Evolutionary conservation across 2,113 vertebrate genomes (phyloP).

Genomic region (Leptodactylus fuscus): DNA sequence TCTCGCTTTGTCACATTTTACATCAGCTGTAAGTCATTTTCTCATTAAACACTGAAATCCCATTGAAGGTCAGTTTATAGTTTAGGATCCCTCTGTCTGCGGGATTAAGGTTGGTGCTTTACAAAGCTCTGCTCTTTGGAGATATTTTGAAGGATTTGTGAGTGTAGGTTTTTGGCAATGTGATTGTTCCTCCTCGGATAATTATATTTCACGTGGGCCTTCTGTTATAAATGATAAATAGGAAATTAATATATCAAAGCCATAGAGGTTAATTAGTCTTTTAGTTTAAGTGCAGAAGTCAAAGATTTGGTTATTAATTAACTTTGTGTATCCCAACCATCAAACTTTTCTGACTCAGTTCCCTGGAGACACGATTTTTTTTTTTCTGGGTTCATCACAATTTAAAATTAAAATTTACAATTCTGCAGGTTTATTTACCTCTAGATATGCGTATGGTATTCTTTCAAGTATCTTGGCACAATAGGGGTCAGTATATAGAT

Average conservation of each 20-base stretch:
- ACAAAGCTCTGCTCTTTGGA: conserved; percentile 39
- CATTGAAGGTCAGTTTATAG: conserved; percentile 46
- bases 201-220: conserved; percentile 32
- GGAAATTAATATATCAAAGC: conserved; percentile 44
- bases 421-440: too few species aligned
- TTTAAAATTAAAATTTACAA: too few species aligned
- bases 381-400: background rate
- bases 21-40: conserved; percentile 43
- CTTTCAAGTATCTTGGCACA: too few species aligned
- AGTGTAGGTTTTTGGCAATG: conserved; percentile 22
- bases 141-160: conserved; percentile 47
- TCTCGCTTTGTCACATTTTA: conserved; percentile 54
- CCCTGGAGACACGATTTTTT: background rate
- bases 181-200: conserved; percentile 31
- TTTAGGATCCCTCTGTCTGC: conserved; percentile 24
- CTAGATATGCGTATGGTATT: too few species aligned
- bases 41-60: conserved; percentile 52
- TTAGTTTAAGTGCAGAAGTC: conserved; percentile 35
- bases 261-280: conserved; percentile 55
- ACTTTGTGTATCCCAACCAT: background rate
- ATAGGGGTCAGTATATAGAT: too few species aligned
- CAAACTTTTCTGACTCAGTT: background rate
- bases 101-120: conserved; percentile 38
- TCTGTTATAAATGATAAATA: conserved; percentile 51
- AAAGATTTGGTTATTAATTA: conserved; percentile 28